Percentiles rank a stretch among this genome's conserved stretches.
phyloP scores from a whole-genome alignment of 2,888 invertebrate species.

The Chaetoderma sp. region DNA sequence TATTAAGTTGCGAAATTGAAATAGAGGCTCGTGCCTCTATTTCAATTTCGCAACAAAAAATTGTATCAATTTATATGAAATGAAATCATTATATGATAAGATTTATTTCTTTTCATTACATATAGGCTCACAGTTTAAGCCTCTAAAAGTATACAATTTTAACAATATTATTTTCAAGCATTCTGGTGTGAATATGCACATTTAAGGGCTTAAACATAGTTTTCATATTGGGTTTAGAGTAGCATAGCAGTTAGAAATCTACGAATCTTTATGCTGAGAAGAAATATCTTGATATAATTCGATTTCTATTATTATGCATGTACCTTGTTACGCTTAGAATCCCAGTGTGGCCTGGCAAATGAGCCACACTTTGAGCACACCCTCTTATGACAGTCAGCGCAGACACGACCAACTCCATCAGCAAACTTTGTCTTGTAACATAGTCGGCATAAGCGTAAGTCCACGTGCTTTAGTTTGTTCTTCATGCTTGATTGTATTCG shows the following conservation, averaged over 20 bases:
- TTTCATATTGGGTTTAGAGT: not conserved
- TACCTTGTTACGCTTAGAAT: constrained; percentile 50
- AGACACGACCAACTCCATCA: constrained; percentile 59
- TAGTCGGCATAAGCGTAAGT: constrained; percentile 60
- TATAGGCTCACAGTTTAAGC: too few relatives aligned
- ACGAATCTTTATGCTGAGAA: not conserved
- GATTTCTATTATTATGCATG: too few relatives aligned
- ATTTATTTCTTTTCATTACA: too few relatives aligned
- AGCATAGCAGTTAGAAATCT: not conserved
- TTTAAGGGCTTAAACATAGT: not conserved
- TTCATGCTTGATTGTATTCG: constrained; percentile 42
- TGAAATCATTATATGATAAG: too few relatives aligned
- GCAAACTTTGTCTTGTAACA: constrained; percentile 64
- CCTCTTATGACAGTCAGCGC: constrained; percentile 59
- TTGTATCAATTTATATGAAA: too few relatives aligned
- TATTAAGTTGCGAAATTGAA: too few relatives aligned
- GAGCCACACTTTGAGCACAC: constrained; percentile 62
- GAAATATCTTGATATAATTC: too few relatives aligned
- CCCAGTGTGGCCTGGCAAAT: constrained; percentile 45
- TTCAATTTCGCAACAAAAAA: too few relatives aligned
- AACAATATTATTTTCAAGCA: too few relatives aligned
- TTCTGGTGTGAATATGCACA: too few relatives aligned
- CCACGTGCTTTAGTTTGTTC: constrained; percentile 45
- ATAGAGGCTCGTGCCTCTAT: too few relatives aligned
- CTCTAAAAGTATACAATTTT: too few relatives aligned